Conservation (phyloP, 2,888 invertebrate genomes). For the Malthinus flaveolus region DNA sequence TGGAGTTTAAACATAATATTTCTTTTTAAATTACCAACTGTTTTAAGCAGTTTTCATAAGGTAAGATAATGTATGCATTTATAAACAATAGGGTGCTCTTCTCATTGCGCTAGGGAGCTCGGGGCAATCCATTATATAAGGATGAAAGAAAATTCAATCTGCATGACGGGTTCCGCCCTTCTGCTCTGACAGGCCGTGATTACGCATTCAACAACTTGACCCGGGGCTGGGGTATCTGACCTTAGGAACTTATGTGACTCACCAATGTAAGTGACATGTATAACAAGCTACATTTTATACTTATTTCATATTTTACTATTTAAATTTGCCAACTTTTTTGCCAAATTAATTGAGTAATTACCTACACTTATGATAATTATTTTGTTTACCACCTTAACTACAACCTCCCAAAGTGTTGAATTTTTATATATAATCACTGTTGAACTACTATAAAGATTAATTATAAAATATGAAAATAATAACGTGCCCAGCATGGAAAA, state of each 20-base stretch:
- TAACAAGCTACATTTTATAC: slow-evolving; percentile 45
- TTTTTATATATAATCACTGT: too few species aligned
- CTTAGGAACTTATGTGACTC: slow-evolving; percentile 47
- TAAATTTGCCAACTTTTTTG: neutral
- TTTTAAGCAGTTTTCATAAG: slow-evolving; percentile 32
- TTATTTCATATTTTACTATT: neutral
- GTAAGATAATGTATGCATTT: slow-evolving; percentile 41
- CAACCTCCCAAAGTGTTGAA: too few species aligned
- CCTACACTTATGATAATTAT: too few species aligned
- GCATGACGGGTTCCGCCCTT: slow-evolving; percentile 53
- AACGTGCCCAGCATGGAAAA: too few species aligned
- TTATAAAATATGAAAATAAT: too few species aligned
- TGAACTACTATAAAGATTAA: too few species aligned
- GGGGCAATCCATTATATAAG: slow-evolving; percentile 54
- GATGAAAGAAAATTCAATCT: slow-evolving; percentile 57
- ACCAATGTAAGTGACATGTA: slow-evolving; percentile 51
- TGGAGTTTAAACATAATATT: too few species aligned
- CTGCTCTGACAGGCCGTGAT: slow-evolving; percentile 55
- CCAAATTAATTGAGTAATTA: neutral
- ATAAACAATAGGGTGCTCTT: slow-evolving; percentile 49
- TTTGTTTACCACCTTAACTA: too few species aligned
- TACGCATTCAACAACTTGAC: slow-evolving; percentile 54
- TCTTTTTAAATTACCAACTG: neutral
- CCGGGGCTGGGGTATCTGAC: slow-evolving; percentile 48
- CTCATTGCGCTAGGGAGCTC: slow-evolving; percentile 41